Percentiles rank a stretch among this genome's conserved stretches.
Evolutionary conservation across 1,140 invertebrate species (phyloP).

Genomic region (Eciton burchellii): DNA sequence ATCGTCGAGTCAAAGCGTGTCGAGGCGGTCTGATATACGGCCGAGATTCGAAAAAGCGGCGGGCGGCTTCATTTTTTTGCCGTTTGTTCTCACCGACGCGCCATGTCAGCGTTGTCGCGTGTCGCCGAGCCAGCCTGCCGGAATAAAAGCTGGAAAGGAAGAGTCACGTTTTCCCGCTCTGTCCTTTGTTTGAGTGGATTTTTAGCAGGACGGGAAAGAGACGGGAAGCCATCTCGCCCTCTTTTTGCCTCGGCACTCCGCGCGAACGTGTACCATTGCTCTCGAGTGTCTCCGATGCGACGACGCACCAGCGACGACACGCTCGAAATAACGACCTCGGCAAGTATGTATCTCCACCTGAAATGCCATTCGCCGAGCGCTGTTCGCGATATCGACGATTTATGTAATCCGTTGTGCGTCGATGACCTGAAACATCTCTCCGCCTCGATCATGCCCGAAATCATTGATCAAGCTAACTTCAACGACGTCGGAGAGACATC

Average conservation of each 20-base stretch:
- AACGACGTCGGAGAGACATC: neutral
- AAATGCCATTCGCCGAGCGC: conserved; percentile 31
- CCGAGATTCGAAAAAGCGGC: conserved; percentile 65
- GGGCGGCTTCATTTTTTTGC: conserved; percentile 71
- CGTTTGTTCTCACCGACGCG: conserved; percentile 68
- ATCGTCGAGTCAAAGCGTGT: conserved; percentile 70
- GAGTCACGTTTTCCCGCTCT: neutral
- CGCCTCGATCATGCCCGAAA: neutral
- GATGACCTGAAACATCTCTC: neutral
- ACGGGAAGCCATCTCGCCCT: conserved; percentile 8
- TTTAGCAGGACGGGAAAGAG: conserved; percentile 1
- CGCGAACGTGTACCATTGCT: conserved; percentile 52
- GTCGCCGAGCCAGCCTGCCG: neutral
- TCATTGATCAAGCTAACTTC: no score
- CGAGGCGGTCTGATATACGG: conserved; percentile 70
- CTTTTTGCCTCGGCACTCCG: neutral
- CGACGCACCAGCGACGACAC: conserved; percentile 52
- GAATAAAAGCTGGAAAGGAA: conserved; percentile 40
- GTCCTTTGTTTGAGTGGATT: conserved; percentile 50
- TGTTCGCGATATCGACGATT: conserved; percentile 37
- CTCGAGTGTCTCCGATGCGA: conserved; percentile 42
- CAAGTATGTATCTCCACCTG: conserved; percentile 36
- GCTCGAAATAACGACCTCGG: conserved; percentile 45
- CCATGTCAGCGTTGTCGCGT: conserved; percentile 46
- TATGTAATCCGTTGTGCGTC: neutral